These are phyloP conservation scores for Hippoglossus hippoglossus DNA, from an alignment of 2,797 vertebrate genomes.

Conservation along the genomic window DNA sequence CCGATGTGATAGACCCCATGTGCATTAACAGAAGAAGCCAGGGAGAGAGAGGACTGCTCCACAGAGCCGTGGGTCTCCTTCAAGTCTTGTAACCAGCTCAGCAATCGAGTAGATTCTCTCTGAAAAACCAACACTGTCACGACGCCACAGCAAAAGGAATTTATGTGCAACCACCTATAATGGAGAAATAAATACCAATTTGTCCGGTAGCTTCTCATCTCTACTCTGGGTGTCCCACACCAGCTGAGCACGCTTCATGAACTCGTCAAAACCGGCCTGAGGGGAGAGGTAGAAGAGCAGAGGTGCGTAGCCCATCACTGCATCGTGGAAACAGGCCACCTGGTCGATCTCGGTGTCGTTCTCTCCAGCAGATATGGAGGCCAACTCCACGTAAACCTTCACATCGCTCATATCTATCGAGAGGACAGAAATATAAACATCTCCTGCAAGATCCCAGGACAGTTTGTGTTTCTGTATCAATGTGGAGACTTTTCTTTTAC, in stretches of 20 bases:
- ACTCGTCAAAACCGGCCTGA: conserved; percentile 56
- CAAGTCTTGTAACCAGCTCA: conserved; percentile 82
- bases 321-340: conserved; percentile 82
- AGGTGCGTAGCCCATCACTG: conserved; percentile 81
- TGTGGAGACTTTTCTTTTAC: conserved; percentile 42
- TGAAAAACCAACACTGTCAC: conserved; percentile 49
- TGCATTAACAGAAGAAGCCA: conserved; percentile 81
- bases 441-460: not conserved
- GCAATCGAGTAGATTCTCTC: conserved; percentile 77
- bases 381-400: conserved; percentile 84
- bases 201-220: conserved; percentile 80
- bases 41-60: conserved; percentile 83
- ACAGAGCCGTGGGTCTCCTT: conserved; percentile 86
- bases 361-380: conserved; percentile 84
- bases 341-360: conserved; percentile 83
- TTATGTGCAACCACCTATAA: not conserved
- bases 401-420: conserved; percentile 79
- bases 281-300: conserved; percentile 75
- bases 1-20: conserved; percentile 80
- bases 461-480: not conserved
- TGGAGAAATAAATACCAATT: conserved; percentile 70
- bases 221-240: conserved; percentile 74
- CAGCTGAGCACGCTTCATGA: conserved; percentile 67
- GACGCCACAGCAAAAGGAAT: not conserved
- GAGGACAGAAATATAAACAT: not conserved